Evolutionary conservation across 2,113 vertebrate species (phyloP), one percentile per base, ranked within the genome.

Genomic region (Oxyruncus cristatus): DNA sequence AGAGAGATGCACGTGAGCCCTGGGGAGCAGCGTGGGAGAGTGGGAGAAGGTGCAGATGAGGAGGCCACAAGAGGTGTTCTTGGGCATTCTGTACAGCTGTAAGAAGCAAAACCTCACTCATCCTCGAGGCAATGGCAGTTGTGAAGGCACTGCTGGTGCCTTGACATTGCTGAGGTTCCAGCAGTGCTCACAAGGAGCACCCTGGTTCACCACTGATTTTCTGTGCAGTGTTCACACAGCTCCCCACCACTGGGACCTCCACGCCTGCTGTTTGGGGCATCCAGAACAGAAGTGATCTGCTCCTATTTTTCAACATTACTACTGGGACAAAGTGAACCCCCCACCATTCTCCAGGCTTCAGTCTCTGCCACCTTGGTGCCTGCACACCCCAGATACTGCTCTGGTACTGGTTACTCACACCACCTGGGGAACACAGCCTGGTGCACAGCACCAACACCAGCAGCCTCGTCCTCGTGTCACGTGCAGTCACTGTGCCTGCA

Each of bases 401-500:
- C 23, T 12, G 67, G 53, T 50, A 26, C 59, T 18, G 10, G 12
- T 16, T 39, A 18, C 26, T 53, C 80, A 17, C 1, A 2, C 5
- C 47, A 14, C n/a, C 5, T 4, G 16, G 46, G 37, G 68, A 76
- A 11, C 28, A 27, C 14, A 0, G 8, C 68, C 21, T 11, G 41
- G 6, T 7, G 11, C 28, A 9, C 50, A 41, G 50, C 50, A 42
- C 39, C 33, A 33, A 5, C n/a, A 27, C 17, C 49, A 62, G 50
- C 81, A 77, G 59, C 6, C 55, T 56, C 14, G 0, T 32, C 35
- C 49, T 30, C 3, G 6, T 11, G 66, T 75, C 33, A 4, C 0
- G 16, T 0, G 17, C 0, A 0, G 26, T 12, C 61, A 8, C 68
- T 1, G 2, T 32, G 66, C 20, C 61, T 10, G 2, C 27, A 6